These are phyloP conservation scores for Latrodectus geometricus DNA, from an alignment of 1,140 invertebrate species.

Conservation along the genomic window DNA sequence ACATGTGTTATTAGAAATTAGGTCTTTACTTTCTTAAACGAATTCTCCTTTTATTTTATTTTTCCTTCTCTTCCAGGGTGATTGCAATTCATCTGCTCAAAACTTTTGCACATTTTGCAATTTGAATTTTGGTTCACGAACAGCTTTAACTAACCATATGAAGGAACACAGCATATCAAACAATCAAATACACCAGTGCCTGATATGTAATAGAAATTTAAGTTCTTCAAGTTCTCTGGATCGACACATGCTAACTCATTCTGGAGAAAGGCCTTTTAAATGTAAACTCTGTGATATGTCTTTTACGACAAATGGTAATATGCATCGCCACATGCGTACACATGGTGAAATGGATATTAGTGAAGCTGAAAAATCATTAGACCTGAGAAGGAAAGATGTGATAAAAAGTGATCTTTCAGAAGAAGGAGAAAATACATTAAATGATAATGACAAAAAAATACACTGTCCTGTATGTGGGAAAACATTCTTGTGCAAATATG, in stretches of 20 bases:
- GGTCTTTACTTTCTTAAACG: not conserved
- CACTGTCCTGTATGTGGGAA: constrained; percentile 71
- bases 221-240: constrained; percentile 83
- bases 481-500: constrained; percentile 74
- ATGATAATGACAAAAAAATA: constrained; percentile 32
- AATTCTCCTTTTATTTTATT: not conserved
- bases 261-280: constrained; percentile 80
- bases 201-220: constrained; percentile 73
- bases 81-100: constrained; percentile 28
- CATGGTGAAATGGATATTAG: constrained; percentile 69
- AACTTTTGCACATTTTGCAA: constrained; percentile 39
- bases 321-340: constrained; percentile 85
- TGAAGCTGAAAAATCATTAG: constrained; percentile 17
- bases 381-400: constrained; percentile 23
- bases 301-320: constrained; percentile 90
- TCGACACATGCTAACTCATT: constrained; percentile 81
- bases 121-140: not conserved
- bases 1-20: not conserved
- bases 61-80: constrained; percentile 17
- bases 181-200: constrained; percentile 70
- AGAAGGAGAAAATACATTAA: constrained; percentile 3
- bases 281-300: constrained; percentile 83
- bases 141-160: constrained; percentile 74
- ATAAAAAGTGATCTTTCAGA: not conserved
- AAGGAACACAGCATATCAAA: constrained; percentile 75